Percentiles rank a stretch among this genome's conserved stretches.
These are phyloP conservation scores for Formica aserva DNA, from an alignment of 2,888 invertebrate genomes.

Conservation along the genomic window DNA sequence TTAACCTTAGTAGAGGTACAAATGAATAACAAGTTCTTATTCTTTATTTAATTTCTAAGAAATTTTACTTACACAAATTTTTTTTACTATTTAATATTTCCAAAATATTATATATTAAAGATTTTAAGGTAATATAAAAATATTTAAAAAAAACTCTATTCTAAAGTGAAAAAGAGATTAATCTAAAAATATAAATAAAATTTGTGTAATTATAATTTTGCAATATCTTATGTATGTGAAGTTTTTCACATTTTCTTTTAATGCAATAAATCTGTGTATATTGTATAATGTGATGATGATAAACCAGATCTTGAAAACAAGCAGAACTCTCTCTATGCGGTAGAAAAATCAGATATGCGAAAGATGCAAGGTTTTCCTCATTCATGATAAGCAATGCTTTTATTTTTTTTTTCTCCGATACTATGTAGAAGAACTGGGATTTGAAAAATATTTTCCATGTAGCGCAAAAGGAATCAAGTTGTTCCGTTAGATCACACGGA, in stretches of 20 bases:
- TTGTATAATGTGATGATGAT: not conserved
- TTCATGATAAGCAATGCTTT: slow-evolving; percentile 10
- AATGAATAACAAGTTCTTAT: not conserved
- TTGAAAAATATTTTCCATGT: slow-evolving; percentile 45
- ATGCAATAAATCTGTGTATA: not conserved
- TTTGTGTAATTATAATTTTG: not conserved
- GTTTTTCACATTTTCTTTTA: not conserved
- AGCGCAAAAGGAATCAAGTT: slow-evolving; percentile 39
- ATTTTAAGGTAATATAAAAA: not conserved
- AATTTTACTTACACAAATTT: not conserved
- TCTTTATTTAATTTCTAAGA: not conserved
- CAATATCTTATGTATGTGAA: not conserved
- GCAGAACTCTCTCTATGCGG: not conserved
- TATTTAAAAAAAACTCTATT: not conserved
- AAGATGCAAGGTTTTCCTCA: not conserved
- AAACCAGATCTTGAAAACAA: slow-evolving; percentile 1
- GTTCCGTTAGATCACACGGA: slow-evolving; percentile 21
- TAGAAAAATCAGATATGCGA: not conserved
- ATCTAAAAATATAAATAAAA: not conserved
- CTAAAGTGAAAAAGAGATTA: not conserved
- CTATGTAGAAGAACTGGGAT: not conserved
- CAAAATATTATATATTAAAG: not conserved
- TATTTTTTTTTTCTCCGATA: slow-evolving; percentile 2
- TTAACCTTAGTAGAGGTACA: not conserved
- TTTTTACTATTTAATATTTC: not conserved